phyloP scores from a whole-genome alignment of 2,113 vertebrate species.

The Rhagologus leucostigma region DNA sequence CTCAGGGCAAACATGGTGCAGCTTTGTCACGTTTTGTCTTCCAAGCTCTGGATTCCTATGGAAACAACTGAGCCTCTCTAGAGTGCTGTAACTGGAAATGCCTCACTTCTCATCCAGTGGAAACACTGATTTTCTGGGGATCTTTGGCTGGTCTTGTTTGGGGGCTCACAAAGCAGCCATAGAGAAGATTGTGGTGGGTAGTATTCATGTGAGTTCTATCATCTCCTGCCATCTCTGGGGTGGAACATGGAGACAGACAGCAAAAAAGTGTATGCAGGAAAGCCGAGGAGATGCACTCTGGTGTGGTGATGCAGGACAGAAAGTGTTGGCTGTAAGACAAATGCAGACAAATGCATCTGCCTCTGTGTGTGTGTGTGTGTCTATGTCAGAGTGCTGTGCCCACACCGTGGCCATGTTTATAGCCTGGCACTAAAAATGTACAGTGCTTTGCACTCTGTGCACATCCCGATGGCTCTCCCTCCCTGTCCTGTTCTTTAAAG shows the following conservation, averaged over 20 bases:
- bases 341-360: neutral
- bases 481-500: neutral
- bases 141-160: neutral
- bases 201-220: neutral
- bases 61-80: neutral
- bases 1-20: neutral
- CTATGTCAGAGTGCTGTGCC: neutral
- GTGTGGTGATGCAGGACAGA: neutral
- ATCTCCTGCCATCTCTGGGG: neutral
- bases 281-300: neutral
- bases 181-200: neutral
- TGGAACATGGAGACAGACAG: neutral
- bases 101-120: neutral
- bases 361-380: neutral
- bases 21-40: neutral
- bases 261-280: fast-evolving
- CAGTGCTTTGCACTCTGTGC: neutral
- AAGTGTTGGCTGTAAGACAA: neutral
- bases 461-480: neutral
- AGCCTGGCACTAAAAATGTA: fast-evolving
- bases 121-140: neutral
- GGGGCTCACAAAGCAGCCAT: neutral
- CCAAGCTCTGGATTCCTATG: neutral
- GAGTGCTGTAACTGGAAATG: neutral
- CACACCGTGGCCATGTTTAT: fast-evolving